Base-by-base conservation (phyloP, 2,888 invertebrate genomes). In the Scaptomyza caliginosa region DNA sequence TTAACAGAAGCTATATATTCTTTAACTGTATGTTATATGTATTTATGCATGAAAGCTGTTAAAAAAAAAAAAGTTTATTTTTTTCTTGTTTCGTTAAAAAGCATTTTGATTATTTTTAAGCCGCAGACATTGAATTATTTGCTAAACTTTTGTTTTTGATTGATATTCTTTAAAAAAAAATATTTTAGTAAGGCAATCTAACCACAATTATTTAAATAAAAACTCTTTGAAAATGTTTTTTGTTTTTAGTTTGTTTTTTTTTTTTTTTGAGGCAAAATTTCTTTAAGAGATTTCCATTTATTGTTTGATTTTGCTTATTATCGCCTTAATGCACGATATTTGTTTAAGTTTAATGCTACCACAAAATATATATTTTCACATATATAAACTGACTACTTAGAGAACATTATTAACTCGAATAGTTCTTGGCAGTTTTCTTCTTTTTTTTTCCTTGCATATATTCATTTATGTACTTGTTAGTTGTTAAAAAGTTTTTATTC, bases 401-500 rank as follows among this genome's bases (percentile, higher is more conserved):
- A 88, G 88, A 89, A 89, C 89, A 85, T 86, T 74, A 75, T 80
- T 77, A 74, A 80, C 65, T 78, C 77, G 77, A 88, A 85, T 86
- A 85, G 88, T 89, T 88, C 85, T 88, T 90, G 89, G 90, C 89
- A 89, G 89, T 90, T 90, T 67, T 77, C 86, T 85, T 84, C n/a
- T n/a, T n/a, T n/a, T n/a, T n/a, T n/a, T n/a, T n/a, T n/a, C n/a
- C n/a, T 82, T 82, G 83, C 82, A 86, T 84, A 86, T 84, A 81
- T 64, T 68, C 34, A 54, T 62, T 65, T 56, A 60, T 45, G 43
- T 28, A 43, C 16, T 28, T 8, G 10, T 17, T 17, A 49, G 39
- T 70, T 67, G 68, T 63, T 63, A n/a, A n/a, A n/a, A n/a, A n/a
- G n/a, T n/a, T 5, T 10, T 28, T 8, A 6, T 62, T 73, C 50